Conservation (phyloP, 1,140 invertebrate species). For the Pemphigus obesinymphae region DNA sequence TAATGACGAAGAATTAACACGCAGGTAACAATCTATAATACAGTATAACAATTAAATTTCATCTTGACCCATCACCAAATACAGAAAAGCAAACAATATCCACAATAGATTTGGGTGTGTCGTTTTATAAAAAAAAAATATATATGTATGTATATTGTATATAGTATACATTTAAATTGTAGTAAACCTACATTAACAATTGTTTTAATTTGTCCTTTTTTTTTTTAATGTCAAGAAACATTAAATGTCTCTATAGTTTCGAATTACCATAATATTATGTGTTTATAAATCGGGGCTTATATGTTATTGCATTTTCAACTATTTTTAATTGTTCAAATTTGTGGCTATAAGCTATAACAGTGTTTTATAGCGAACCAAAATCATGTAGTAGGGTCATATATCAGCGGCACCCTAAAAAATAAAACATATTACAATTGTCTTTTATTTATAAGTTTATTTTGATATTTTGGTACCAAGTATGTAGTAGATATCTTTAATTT, state of each 20-base stretch:
- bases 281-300: no score
- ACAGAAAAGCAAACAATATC: neutral
- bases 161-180: neutral
- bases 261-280: neutral
- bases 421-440: no score
- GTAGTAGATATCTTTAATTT: no score
- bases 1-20: neutral
- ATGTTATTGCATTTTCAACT: no score
- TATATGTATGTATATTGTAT: no score
- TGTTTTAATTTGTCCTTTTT: neutral
- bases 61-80: conserved; percentile 13
- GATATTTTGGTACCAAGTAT: no score
- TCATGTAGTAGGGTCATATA: no score
- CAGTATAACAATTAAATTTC: neutral
- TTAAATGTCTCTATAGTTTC: neutral
- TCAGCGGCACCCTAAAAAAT: no score
- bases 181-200: neutral
- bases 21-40: neutral
- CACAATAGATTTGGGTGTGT: neutral
- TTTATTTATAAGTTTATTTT: no score
- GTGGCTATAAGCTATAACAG: no score
- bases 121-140: conserved; percentile 7
- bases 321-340: no score
- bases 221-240: neutral
- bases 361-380: no score